These are phyloP conservation scores for Yponomeuta sedellus DNA, from an alignment of 2,888 invertebrate genomes.

Conservation along the genomic window DNA sequence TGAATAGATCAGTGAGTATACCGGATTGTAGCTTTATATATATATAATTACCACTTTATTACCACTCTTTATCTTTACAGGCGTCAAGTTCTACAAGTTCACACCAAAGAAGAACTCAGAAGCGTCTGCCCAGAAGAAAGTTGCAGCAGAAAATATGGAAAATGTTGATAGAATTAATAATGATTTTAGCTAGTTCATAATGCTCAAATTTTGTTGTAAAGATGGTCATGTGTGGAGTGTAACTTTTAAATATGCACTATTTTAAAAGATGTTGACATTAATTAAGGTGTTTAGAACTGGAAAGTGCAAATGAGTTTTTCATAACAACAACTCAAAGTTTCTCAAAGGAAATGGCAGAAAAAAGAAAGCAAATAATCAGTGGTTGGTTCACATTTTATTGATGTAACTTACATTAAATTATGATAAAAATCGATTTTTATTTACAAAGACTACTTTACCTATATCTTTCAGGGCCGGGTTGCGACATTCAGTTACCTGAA, in stretches of 20 bases:
- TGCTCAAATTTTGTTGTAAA: no score
- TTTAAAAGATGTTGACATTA: no score
- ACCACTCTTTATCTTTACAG: constrained; percentile 33
- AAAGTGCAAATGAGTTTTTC: no score
- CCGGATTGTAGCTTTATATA: no score
- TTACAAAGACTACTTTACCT: background rate
- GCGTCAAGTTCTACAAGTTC: constrained; percentile 62
- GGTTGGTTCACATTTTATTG: background rate
- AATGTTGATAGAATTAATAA: background rate
- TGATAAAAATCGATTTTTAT: background rate
- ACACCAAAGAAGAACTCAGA: constrained; percentile 27
- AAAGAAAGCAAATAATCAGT: background rate
- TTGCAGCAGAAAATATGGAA: background rate
- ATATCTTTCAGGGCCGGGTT: background rate
- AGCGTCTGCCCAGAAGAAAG: background rate
- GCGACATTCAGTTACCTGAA: background rate
- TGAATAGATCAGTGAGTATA: no score
- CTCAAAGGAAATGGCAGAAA: background rate
- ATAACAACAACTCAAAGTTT: no score
- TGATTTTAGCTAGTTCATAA: background rate
- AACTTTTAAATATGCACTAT: no score
- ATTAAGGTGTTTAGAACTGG: no score
- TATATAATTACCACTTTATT: no score
- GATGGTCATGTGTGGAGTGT: no score
- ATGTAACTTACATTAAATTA: constrained; percentile 11